Evolutionary conservation across 2,888 invertebrate species (phyloP).

Genomic region (Eupithecia tripunctaria): DNA sequence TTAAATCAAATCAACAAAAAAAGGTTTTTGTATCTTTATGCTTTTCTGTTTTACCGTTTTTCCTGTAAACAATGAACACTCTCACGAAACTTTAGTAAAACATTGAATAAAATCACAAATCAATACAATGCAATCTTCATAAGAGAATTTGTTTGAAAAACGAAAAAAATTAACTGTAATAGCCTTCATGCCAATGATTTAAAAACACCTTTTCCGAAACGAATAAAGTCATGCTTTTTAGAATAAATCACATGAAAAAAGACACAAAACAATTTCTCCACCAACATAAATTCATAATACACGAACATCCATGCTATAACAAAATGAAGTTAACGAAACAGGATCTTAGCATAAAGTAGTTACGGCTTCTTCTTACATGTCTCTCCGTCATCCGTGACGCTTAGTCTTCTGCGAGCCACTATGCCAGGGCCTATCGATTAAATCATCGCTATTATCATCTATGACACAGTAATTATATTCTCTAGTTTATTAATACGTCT

Average conservation of each 20-base stretch:
- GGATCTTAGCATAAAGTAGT: slow-evolving; percentile 32
- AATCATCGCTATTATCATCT: slow-evolving; percentile 39
- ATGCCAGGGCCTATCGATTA: slow-evolving; percentile 77
- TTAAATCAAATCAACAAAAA: neutral
- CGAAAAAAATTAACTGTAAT: neutral
- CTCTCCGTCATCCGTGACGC: slow-evolving; percentile 89
- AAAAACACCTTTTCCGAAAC: neutral
- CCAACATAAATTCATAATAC: neutral
- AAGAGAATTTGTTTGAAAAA: too few species aligned
- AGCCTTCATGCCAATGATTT: neutral
- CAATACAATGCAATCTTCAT: too few species aligned
- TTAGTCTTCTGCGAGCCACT: slow-evolving; percentile 85
- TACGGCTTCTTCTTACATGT: slow-evolving; percentile 85
- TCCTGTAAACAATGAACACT: neutral
- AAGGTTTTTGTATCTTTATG: neutral
- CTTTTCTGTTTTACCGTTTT: neutral
- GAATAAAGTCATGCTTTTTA: neutral
- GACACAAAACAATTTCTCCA: neutral
- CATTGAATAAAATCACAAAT: neutral
- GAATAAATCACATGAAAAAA: slow-evolving; percentile 2
- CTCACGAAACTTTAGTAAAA: neutral
- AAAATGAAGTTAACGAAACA: slow-evolving; percentile 41
- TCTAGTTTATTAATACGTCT: neutral
- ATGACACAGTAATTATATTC: neutral
- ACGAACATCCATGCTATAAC: slow-evolving; percentile 33